These are phyloP conservation scores for Epizoanthus ramosus DNA, from an alignment of 92 coral and sea anemone species.

Conservation along the genomic window DNA sequence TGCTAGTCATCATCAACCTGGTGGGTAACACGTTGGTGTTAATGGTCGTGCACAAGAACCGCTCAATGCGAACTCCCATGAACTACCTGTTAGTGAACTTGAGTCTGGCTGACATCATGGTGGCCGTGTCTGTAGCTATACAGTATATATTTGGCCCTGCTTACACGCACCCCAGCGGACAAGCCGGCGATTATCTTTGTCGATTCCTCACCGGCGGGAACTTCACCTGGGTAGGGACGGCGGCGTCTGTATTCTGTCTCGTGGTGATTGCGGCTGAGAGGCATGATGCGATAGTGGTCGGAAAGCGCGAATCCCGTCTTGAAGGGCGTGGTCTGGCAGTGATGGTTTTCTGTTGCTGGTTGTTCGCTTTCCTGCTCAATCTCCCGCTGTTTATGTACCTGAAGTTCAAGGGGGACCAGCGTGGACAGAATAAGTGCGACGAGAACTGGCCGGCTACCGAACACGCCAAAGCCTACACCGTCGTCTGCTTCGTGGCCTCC, in stretches of 20 bases:
- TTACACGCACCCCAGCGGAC: slow-evolving; percentile 27
- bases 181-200: slow-evolving; percentile 14
- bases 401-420: slow-evolving; percentile 19
- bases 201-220: slow-evolving; percentile 36
- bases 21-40: slow-evolving; percentile 64
- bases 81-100: slow-evolving; percentile 68
- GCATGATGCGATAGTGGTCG: slow-evolving; percentile 23
- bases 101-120: slow-evolving; percentile 68
- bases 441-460: slow-evolving; percentile 23
- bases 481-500: slow-evolving; percentile 57
- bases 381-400: slow-evolving; percentile 34
- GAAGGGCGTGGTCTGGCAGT: slow-evolving; percentile 29
- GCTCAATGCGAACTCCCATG: slow-evolving; percentile 60
- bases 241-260: slow-evolving; percentile 36
- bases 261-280: slow-evolving; percentile 36
- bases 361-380: slow-evolving; percentile 35
- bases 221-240: slow-evolving; percentile 44
- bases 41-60: slow-evolving; percentile 53
- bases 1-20: slow-evolving; percentile 46
- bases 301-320: slow-evolving; percentile 32
- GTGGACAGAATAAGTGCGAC: slow-evolving; percentile 27
- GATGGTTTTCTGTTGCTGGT: slow-evolving; percentile 29
- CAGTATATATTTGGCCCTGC: slow-evolving; percentile 37
- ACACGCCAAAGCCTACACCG: slow-evolving; percentile 57
- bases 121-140: slow-evolving; percentile 44